Conservation (phyloP, 2,888 invertebrate species). For the Amphipyra berbera region DNA sequence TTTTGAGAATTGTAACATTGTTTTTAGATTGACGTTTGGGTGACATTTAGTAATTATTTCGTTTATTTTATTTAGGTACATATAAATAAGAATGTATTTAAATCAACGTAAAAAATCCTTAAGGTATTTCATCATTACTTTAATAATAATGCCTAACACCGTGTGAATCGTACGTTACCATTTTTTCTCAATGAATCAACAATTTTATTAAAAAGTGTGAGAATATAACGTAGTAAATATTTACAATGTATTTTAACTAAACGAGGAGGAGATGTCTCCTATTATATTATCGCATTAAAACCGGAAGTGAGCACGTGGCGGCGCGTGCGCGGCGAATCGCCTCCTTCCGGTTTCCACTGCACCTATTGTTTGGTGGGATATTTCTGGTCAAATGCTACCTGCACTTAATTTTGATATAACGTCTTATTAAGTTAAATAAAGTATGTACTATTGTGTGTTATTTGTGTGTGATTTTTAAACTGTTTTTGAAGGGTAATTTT, state of each 20-base stretch:
- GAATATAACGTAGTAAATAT: conserved; percentile 69
- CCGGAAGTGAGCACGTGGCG: conserved; percentile 85
- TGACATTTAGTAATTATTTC: no score
- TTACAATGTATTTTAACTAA: conserved; percentile 70
- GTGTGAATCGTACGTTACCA: conserved; percentile 25
- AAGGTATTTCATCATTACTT: neutral
- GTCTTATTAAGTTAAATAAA: conserved; percentile 21
- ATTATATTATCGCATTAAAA: conserved; percentile 87
- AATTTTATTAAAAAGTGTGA: conserved; percentile 67
- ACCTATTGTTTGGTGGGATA: conserved; percentile 51
- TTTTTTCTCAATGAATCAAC: conserved; percentile 28
- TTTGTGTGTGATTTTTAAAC: conserved; percentile 22
- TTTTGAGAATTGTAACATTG: neutral
- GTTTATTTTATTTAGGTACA: no score
- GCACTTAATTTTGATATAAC: conserved; percentile 40
- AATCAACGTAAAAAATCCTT: neutral
- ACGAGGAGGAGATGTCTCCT: conserved; percentile 87
- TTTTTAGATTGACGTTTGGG: neutral
- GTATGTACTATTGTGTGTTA: conserved; percentile 13
- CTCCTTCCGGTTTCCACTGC: conserved; percentile 79
- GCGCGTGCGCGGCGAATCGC: conserved; percentile 83
- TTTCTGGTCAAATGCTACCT: conserved; percentile 47
- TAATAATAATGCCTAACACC: conserved; percentile 28
- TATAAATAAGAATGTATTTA: no score
- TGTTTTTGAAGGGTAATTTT: no score